Conservation (phyloP, 2,113 vertebrate species). For the Procapra przewalskii region DNA sequence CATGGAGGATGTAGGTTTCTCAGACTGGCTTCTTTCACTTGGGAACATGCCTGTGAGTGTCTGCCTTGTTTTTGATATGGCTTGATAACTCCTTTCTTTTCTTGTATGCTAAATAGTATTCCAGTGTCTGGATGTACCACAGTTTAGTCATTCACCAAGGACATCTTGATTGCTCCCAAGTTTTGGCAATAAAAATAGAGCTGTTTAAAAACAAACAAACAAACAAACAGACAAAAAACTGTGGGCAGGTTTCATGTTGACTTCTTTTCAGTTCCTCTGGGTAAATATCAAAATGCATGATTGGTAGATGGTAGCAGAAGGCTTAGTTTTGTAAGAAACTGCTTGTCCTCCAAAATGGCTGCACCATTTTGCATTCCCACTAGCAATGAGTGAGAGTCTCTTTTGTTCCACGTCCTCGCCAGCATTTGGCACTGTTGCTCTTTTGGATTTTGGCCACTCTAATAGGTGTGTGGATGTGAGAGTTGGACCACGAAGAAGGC, state of each 20-base stretch:
- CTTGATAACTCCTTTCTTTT: not conserved
- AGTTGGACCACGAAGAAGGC: not conserved
- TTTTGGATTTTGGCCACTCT: no score
- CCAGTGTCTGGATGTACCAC: not conserved
- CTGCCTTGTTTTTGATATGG: not conserved
- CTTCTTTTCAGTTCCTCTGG: not conserved
- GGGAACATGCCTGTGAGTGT: rapidly evolving
- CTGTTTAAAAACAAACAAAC: not conserved
- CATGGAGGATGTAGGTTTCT: no score
- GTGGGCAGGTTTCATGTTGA: not conserved
- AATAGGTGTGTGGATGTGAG: not conserved
- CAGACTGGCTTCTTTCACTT: not conserved
- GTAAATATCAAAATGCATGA: not conserved
- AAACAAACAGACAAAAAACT: not conserved
- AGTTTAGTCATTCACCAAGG: not conserved
- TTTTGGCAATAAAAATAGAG: not conserved
- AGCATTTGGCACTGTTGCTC: not conserved
- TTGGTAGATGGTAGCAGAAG: not conserved
- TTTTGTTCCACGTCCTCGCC: no score
- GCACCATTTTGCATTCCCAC: not conserved
- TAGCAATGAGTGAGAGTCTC: not conserved
- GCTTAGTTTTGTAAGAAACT: not conserved
- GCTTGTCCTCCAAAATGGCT: not conserved
- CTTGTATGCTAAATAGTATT: not conserved
- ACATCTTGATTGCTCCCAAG: no score